Evolutionary conservation across 1,140 invertebrate genomes (phyloP), one percentile per base, ranked within the genome.

Genomic region (Agraylea sexmaculata): DNA sequence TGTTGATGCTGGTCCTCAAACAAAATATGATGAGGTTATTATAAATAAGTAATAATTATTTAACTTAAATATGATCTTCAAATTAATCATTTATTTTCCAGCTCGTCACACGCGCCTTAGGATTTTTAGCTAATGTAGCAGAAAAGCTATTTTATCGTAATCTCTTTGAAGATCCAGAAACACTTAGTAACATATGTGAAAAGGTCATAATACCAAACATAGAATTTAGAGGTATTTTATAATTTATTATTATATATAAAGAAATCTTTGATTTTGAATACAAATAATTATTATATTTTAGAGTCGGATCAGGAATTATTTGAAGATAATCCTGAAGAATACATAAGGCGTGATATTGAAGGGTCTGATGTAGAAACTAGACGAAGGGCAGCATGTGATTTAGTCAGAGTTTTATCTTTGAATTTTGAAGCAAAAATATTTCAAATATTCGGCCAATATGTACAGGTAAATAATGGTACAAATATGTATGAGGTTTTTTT

Each of bases 191-290:
- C 48, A 95, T 98, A 47, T 97, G 94, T 64, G 87, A 97, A 58
- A 95, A 96, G 68, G 87, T 98, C 13, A 87, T 98, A 55, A 91
- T 98, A 47, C 93, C 94, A 0, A 99, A 98, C 60, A 91, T 98
- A 77, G 82, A 95, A 61, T 93, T 99, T 50, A 71, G 93, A 74
- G 73, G 84, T 87, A 68, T 59, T n/a, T n/a, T n/a, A n/a, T n/a
- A n/a, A n/a, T n/a, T n/a, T n/a, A n/a, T n/a, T n/a, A n/a, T 30
- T 5, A 7, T 4, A 12, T 7, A 12, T 30, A 30, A 30, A 12
- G 4, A 4, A 7, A 30, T 5, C 8, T 17, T 40, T 27, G 13
- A 30, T n/a, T 5, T n/a, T n/a, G n/a, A n/a, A n/a, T n/a, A n/a
- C n/a, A n/a, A n/a, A n/a, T n/a, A n/a, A n/a, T n/a, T n/a, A n/a